A percentile compares a stretch with the other conserved stretches of the same genome.
phyloP scores from a whole-genome alignment of 2,888 invertebrate species.

The Formica aserva region DNA sequence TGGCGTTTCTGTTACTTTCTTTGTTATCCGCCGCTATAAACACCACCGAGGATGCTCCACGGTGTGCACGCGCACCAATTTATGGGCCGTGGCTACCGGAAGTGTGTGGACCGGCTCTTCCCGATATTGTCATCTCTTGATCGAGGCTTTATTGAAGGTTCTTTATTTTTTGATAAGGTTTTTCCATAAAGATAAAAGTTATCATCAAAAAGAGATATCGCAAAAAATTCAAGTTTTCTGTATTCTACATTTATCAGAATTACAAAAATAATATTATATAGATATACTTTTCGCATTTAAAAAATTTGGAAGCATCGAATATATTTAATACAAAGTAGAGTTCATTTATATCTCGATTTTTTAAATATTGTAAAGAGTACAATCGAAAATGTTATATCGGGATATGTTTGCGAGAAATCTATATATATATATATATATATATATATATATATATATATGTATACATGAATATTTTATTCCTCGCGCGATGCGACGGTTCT shows the following conservation, averaged over 20 bases:
- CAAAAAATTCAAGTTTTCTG: neutral
- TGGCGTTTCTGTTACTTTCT: conserved; percentile 65
- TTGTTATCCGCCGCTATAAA: conserved; percentile 57
- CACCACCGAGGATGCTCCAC: conserved; percentile 36
- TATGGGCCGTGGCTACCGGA: conserved; percentile 50
- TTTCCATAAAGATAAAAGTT: neutral
- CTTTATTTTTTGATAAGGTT: neutral
- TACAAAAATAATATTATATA: neutral
- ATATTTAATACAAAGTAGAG: neutral
- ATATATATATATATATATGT: too few relatives aligned
- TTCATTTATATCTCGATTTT: neutral
- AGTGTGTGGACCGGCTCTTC: conserved; percentile 9
- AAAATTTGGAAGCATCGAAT: neutral
- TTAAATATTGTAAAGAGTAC: neutral
- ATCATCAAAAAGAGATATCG: neutral
- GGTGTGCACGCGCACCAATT: conserved; percentile 37
- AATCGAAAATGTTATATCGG: neutral
- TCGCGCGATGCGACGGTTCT: neutral
- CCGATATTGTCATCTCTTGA: conserved; percentile 39
- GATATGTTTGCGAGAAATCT: neutral
- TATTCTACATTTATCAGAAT: neutral
- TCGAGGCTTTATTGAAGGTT: conserved; percentile 18
- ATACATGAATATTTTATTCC: conserved; percentile 28
- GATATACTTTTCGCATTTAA: neutral
- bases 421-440: too few relatives aligned